phyloP scores from a whole-genome alignment of 1,140 invertebrate species.

The Microplitis mediator region DNA sequence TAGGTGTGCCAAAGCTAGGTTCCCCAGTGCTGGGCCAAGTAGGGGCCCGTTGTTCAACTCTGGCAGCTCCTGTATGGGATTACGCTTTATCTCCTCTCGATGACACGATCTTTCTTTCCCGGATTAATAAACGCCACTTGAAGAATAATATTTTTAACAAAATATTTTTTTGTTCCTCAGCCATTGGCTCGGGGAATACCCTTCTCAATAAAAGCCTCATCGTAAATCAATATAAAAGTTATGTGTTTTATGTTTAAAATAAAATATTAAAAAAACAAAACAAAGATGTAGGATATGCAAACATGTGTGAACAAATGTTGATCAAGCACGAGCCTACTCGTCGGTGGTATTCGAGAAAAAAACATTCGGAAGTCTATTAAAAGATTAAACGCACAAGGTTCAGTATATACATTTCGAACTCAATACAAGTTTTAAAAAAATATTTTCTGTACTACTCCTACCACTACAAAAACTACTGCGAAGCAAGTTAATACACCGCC shows the following conservation, averaged over 20 bases:
- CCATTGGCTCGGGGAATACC: too few species aligned
- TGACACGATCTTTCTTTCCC: too few species aligned
- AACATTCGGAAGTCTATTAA: constrained; percentile 38
- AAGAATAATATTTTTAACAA: background rate
- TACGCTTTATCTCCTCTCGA: too few species aligned
- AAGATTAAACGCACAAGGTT: constrained; percentile 29
- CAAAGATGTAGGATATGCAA: constrained; percentile 17
- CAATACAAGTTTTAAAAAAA: constrained; percentile 19
- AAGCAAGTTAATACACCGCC: constrained; percentile 29
- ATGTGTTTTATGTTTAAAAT: background rate
- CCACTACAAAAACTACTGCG: background rate
- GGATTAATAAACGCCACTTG: constrained; percentile 4
- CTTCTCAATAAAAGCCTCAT: background rate
- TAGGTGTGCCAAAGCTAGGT: too few species aligned
- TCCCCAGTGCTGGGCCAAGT: too few species aligned
- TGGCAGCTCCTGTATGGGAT: too few species aligned
- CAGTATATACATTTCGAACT: too few species aligned
- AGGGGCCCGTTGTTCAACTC: too few species aligned
- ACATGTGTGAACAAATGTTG: constrained; percentile 51
- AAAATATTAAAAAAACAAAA: background rate
- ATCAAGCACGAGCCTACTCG: background rate
- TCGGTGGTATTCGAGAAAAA: background rate
- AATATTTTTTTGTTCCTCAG: too few species aligned
- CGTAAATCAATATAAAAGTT: constrained; percentile 43
- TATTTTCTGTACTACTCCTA: constrained; percentile 15